A percentile compares a stretch with the other conserved stretches of the same genome.
Evolutionary conservation across 2,797 vertebrate genomes (phyloP).

Genomic region (Falco berigora): DNA sequence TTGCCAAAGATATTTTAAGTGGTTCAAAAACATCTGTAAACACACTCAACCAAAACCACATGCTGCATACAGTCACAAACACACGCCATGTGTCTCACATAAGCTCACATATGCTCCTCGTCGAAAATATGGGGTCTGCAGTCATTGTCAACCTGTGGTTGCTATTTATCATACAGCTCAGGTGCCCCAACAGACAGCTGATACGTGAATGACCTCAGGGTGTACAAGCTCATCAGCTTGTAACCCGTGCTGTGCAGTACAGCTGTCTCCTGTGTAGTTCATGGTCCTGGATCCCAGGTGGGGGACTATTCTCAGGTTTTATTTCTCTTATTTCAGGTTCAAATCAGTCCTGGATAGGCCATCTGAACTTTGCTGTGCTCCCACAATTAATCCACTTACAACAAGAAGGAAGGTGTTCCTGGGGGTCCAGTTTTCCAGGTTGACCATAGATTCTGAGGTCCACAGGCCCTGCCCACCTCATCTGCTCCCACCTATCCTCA

Average conservation of each 20-base stretch:
- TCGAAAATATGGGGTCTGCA: neutral
- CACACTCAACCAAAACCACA: neutral
- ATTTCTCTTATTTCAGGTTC: neutral
- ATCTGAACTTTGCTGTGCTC: neutral
- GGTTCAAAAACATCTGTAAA: conserved; percentile 7
- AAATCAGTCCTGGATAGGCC: neutral
- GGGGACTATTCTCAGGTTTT: neutral
- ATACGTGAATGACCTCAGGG: neutral
- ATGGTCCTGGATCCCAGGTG: neutral
- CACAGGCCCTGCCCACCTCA: neutral
- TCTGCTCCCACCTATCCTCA: neutral
- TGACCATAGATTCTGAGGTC: neutral
- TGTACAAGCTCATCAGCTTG: neutral
- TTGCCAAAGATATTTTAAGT: neutral
- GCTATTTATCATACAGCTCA: neutral
- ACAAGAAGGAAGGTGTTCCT: neutral
- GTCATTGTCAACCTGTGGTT: accelerated
- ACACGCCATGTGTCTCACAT: accelerated
- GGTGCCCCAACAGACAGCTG: neutral
- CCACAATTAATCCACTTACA: neutral
- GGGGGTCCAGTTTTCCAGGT: neutral
- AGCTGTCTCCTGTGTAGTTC: neutral
- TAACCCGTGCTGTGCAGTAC: too few species aligned
- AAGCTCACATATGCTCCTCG: neutral
- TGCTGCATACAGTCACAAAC: neutral